phyloP scores from a whole-genome alignment of 2,888 invertebrate species.

The Scaptomyza caliginosa region DNA sequence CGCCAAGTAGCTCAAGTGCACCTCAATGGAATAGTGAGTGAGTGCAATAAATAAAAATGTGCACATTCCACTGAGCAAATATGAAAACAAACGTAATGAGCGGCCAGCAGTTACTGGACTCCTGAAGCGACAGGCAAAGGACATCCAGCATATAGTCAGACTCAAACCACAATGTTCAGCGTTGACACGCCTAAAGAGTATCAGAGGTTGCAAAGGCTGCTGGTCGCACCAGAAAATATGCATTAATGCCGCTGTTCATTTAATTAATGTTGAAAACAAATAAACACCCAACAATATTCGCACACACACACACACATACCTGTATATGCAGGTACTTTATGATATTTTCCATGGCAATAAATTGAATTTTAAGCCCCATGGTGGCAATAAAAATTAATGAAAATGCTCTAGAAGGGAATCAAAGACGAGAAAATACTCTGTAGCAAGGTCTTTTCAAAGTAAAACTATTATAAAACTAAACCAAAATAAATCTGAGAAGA shows the following conservation, averaged over 20 bases:
- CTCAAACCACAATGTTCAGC: constrained; percentile 1
- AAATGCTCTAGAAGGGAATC: not conserved
- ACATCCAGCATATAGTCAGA: not conserved
- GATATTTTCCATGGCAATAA: constrained; percentile 57
- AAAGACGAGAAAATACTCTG: not conserved
- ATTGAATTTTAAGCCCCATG: constrained; percentile 63
- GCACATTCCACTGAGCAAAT: constrained; percentile 47
- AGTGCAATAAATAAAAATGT: constrained; percentile 51
- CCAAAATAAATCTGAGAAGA: not conserved
- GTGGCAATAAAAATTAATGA: constrained; percentile 34
- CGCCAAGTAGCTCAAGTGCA: constrained; percentile 31
- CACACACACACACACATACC: constrained; percentile 12
- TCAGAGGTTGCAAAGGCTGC: not conserved
- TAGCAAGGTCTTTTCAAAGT: not conserved
- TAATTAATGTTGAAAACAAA: constrained; percentile 71
- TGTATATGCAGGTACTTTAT: constrained; percentile 17
- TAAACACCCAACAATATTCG: constrained; percentile 37
- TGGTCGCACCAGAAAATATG: constrained; percentile 35
- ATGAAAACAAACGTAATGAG: constrained; percentile 1
- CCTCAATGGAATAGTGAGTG: constrained; percentile 33
- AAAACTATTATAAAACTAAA: not conserved
- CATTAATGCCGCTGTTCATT: constrained; percentile 70
- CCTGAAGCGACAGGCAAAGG: not conserved
- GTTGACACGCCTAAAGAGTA: constrained; percentile 20
- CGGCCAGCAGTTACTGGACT: not conserved